These are phyloP conservation scores for Disparrhopalites patrizii DNA, from an alignment of 2,888 invertebrate genomes.

Conservation along the genomic window DNA sequence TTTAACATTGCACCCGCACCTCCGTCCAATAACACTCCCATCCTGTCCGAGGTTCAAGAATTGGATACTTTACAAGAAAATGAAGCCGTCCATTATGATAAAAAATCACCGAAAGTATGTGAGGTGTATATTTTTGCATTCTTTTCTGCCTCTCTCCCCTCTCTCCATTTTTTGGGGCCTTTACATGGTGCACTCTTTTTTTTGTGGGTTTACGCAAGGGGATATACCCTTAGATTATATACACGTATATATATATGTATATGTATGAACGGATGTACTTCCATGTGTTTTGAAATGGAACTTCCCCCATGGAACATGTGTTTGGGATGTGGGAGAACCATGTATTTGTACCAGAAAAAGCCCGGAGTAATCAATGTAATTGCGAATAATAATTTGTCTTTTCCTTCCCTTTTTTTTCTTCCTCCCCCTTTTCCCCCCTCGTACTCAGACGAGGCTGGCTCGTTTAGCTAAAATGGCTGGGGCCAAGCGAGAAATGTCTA, in stretches of 20 bases:
- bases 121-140: neutral
- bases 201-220: too few relatives aligned
- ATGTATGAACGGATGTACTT: neutral
- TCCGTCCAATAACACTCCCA: conserved; percentile 50
- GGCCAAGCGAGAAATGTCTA: conserved; percentile 49
- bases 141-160: neutral
- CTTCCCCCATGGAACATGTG: too few relatives aligned
- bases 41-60: conserved; percentile 50
- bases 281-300: too few relatives aligned
- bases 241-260: too few relatives aligned
- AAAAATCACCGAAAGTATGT: conserved; percentile 48
- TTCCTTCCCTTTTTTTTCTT: neutral
- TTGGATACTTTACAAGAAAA: conserved; percentile 45
- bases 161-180: too few relatives aligned
- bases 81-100: conserved; percentile 48
- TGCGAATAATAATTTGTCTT: too few relatives aligned
- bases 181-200: too few relatives aligned
- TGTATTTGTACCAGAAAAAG: neutral
- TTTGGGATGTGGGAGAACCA: too few relatives aligned
- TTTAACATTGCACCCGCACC: conserved; percentile 78
- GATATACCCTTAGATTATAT: too few relatives aligned
- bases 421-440: conserved; percentile 9
- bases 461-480: conserved; percentile 50
- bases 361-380: too few relatives aligned
- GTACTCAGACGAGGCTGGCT: conserved; percentile 47